Percentiles rank a stretch among this genome's conserved stretches.
phyloP scores from a whole-genome alignment of 2,113 vertebrate genomes.

The Thamnophis sirtalis region DNA sequence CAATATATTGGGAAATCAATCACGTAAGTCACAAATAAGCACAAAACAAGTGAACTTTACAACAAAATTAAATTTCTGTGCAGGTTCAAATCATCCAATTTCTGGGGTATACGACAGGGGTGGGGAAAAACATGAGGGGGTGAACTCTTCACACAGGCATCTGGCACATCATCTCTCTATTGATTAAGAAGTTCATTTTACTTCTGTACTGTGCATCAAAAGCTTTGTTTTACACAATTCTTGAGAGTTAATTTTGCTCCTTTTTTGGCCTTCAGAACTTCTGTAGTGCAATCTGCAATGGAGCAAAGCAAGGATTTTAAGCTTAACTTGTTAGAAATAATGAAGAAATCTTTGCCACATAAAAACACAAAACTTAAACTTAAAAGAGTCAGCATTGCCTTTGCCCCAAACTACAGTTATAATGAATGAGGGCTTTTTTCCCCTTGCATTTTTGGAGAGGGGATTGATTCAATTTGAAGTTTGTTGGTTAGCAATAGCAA shows the following conservation, averaged over 20 bases:
- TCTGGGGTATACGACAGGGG: neutral
- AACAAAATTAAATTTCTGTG: neutral
- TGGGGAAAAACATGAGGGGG: neutral
- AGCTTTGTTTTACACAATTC: neutral
- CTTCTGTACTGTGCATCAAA: neutral
- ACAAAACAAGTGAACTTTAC: neutral
- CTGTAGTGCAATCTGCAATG: neutral
- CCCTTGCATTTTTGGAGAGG: neutral
- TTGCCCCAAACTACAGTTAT: neutral
- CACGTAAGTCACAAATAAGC: neutral
- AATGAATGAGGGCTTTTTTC: neutral
- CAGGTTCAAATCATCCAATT: neutral
- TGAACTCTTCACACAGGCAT: neutral
- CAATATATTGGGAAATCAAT: neutral
- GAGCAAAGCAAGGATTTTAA: neutral
- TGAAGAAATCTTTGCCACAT: neutral
- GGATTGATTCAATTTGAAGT: neutral
- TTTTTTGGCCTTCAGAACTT: neutral
- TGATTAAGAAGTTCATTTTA: neutral
- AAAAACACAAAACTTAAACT: neutral
- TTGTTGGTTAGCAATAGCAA: too few relatives aligned
- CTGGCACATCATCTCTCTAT: neutral
- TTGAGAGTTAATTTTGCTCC: neutral
- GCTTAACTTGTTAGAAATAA: too few relatives aligned
- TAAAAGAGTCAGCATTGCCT: neutral